Percentiles rank a stretch among this genome's conserved stretches.
Evolutionary conservation across 1,140 invertebrate species (phyloP).

Genomic region (Nixonia krombeini): DNA sequence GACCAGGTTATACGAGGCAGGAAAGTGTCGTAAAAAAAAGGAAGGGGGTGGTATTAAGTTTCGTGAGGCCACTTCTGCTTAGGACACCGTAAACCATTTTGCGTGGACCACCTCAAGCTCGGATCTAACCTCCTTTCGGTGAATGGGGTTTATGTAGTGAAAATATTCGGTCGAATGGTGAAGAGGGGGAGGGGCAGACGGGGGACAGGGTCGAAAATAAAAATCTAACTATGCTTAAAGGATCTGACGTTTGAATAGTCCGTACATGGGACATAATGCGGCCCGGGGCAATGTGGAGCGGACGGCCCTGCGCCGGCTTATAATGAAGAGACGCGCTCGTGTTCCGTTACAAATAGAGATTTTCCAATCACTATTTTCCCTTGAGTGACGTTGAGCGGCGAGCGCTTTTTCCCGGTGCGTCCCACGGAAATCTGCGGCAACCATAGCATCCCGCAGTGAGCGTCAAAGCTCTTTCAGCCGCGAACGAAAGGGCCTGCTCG

Average conservation of each 20-base stretch:
- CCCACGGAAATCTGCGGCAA: conserved; percentile 21
- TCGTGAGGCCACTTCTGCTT: conserved; percentile 38
- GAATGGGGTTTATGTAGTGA: conserved; percentile 46
- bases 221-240: conserved; percentile 53
- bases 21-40: conserved; percentile 20
- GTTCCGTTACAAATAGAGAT: conserved; percentile 46
- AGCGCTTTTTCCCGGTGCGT: conserved; percentile 3
- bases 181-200: no score
- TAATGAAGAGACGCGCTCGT: conserved; percentile 20
- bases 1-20: conserved; percentile 18
- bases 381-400: conserved; percentile 6
- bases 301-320: no score
- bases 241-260: conserved; percentile 45
- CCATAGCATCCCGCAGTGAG: conserved; percentile 17
- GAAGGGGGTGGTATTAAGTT: conserved; percentile 41
- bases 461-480: conserved; percentile 39
- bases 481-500: no score
- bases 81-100: conserved; percentile 19
- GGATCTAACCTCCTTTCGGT: conserved; percentile 24
- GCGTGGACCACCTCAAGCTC: conserved; percentile 24
- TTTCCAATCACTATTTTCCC: conserved; percentile 35
- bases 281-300: conserved; percentile 12
- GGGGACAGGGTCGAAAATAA: conserved; percentile 34
- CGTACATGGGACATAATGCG: conserved; percentile 20
- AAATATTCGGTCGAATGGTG: conserved; percentile 56